Evolutionary conservation across 53 echinoderm and acorn worm species (phyloP).

Genomic region (Echinometra lucunter): DNA sequence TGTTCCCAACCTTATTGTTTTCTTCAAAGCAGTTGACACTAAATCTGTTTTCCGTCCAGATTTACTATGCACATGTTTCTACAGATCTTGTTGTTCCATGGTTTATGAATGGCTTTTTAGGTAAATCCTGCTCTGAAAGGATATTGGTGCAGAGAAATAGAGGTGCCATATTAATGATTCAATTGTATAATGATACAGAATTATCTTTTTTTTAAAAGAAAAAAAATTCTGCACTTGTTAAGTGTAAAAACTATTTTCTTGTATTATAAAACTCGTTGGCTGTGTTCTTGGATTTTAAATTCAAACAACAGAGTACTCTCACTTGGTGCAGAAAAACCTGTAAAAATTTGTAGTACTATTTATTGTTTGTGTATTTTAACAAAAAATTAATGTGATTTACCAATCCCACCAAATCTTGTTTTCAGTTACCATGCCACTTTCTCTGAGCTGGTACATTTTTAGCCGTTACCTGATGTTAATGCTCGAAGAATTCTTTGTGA

Average conservation of each 20-base stretch:
- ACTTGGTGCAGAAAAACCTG: not conserved
- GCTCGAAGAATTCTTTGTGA: no score
- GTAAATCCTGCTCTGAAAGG: not conserved
- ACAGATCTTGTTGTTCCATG: not conserved
- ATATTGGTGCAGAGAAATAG: not conserved
- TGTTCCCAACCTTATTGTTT: not conserved
- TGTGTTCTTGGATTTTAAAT: no score
- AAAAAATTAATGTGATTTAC: not conserved
- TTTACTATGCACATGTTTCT: not conserved
- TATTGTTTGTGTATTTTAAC: not conserved
- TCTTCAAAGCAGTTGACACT: no score
- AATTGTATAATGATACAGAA: no score
- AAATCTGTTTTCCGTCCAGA: not conserved
- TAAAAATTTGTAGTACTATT: not conserved
- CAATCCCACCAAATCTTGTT: not conserved
- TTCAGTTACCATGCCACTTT: not conserved
- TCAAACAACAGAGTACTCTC: not conserved
- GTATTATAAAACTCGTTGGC: no score
- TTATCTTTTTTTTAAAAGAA: no score
- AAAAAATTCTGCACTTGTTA: no score
- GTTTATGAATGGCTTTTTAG: not conserved
- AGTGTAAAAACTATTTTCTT: no score
- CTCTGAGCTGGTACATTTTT: not conserved
- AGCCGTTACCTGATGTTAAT: no score
- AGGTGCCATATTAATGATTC: no score